A percentile compares a stretch with the other conserved stretches of the same genome.
Conservation (phyloP, 2,888 invertebrate genomes). For the Drosophila colorata region DNA sequence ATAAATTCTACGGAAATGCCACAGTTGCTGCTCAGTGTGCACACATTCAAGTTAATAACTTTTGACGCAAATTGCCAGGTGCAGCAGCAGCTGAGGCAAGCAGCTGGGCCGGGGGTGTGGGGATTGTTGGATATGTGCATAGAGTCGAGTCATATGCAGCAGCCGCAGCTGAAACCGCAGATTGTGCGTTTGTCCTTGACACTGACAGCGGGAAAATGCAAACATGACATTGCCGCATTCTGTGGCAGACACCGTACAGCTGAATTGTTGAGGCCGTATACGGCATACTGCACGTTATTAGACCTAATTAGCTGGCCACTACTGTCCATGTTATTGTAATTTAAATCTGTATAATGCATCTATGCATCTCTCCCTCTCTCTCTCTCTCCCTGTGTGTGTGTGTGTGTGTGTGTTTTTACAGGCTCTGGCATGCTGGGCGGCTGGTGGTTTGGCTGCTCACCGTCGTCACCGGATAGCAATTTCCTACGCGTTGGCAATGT, state of each 20-base stretch:
- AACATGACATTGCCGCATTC: conserved; percentile 8
- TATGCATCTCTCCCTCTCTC: background rate
- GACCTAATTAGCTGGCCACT: conserved; percentile 60
- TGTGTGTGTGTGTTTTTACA: conserved; percentile 67
- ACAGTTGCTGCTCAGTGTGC: conserved; percentile 15
- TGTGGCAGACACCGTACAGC: conserved; percentile 1
- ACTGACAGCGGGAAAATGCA: conserved; percentile 53
- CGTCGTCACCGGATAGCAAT: conserved; percentile 93
- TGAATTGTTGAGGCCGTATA: conserved; percentile 11
- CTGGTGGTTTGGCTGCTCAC: conserved; percentile 94
- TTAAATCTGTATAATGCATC: conserved; percentile 7
- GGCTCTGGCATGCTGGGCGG: conserved; percentile 89
- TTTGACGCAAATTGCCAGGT: conserved; percentile 57
- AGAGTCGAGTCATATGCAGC: conserved; percentile 57
- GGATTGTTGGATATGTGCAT: background rate
- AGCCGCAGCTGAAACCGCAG: conserved; percentile 47
- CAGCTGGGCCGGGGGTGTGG: too few species aligned
- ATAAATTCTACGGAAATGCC: conserved; percentile 13
- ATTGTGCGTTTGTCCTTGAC: conserved; percentile 69
- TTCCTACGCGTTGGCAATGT: conserved; percentile 93
- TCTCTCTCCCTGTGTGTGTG: background rate
- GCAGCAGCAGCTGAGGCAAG: conserved; percentile 2
- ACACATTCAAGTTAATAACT: conserved; percentile 62
- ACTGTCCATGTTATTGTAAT: conserved; percentile 19
- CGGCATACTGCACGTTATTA: conserved; percentile 39